A percentile compares a stretch with the other conserved stretches of the same genome.
Conservation (phyloP, 2,888 invertebrate genomes). For the Nomada fucata region DNA sequence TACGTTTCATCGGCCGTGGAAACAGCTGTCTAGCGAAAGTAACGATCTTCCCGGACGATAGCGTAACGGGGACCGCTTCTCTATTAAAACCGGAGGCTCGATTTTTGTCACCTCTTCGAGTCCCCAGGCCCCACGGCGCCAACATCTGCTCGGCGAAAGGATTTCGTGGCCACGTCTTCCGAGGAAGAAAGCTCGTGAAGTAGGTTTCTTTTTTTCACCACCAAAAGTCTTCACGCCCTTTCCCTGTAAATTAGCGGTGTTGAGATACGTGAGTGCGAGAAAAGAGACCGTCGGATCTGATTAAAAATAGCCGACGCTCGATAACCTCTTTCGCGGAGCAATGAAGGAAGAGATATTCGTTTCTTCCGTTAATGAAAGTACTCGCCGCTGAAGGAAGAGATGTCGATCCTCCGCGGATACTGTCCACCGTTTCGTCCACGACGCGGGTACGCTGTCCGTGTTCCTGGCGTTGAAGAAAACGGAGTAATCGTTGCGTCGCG, state of each 20-base stretch:
- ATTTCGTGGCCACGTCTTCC: constrained; percentile 8
- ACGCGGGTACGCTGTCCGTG: too few species aligned
- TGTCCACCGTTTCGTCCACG: too few species aligned
- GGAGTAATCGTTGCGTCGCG: neutral
- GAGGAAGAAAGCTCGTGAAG: neutral
- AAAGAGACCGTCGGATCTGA: neutral
- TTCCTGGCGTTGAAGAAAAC: neutral
- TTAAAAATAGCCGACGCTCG: neutral
- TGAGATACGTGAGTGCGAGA: neutral
- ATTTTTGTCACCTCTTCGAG: constrained; percentile 51
- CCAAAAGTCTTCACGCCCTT: neutral
- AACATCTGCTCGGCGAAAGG: constrained; percentile 36
- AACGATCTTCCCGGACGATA: constrained; percentile 36
- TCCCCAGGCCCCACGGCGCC: neutral
- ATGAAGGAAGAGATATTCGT: neutral
- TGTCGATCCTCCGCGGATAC: too few species aligned
- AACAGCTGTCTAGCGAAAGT: constrained; percentile 44
- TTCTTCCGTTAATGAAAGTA: neutral
- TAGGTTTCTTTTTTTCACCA: neutral
- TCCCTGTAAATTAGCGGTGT: too few species aligned
- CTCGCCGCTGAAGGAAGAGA: too few species aligned
- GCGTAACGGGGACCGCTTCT: constrained; percentile 42
- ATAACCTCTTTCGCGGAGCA: neutral
- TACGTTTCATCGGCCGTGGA: constrained; percentile 19
- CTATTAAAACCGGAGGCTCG: constrained; percentile 48